These are phyloP conservation scores for Camelus dromedarius DNA, from an alignment of 2,113 vertebrate species.

Conservation along the genomic window DNA sequence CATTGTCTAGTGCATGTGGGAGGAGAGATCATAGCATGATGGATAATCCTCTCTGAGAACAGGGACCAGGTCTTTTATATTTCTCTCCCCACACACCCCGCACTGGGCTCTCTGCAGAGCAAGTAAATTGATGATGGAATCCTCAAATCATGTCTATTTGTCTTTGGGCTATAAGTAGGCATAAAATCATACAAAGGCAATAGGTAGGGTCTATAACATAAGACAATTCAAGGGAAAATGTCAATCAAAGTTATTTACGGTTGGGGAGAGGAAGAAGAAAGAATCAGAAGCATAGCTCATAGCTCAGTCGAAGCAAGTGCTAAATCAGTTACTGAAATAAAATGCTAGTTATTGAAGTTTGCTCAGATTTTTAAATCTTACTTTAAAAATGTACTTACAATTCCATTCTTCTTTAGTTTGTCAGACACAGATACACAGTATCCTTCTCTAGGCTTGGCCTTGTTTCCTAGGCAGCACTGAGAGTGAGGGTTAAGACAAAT, in stretches of 20 bases:
- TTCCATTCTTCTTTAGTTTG: neutral
- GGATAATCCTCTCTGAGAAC: conserved; percentile 35
- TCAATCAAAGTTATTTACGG: conserved; percentile 41
- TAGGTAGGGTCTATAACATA: neutral
- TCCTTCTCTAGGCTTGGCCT: neutral
- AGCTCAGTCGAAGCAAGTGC: neutral
- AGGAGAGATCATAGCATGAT: neutral
- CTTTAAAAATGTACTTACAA: neutral
- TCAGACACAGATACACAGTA: neutral
- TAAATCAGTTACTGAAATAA: conserved; percentile 23
- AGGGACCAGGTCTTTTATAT: neutral
- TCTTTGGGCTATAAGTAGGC: neutral
- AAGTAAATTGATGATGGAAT: neutral
- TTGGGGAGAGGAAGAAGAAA: neutral
- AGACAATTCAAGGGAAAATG: neutral
- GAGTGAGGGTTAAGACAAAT: neutral
- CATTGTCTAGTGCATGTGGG: neutral
- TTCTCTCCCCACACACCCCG: neutral
- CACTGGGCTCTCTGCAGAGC: neutral
- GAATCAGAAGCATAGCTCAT: neutral
- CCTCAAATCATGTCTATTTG: neutral
- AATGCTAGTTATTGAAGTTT: conserved; percentile 2
- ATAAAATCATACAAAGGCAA: neutral
- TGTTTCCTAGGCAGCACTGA: neutral
- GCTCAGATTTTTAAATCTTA: conserved; percentile 37